Evolutionary conservation across 2,888 invertebrate species (phyloP).

Genomic region (Dryadula phaetusa): DNA sequence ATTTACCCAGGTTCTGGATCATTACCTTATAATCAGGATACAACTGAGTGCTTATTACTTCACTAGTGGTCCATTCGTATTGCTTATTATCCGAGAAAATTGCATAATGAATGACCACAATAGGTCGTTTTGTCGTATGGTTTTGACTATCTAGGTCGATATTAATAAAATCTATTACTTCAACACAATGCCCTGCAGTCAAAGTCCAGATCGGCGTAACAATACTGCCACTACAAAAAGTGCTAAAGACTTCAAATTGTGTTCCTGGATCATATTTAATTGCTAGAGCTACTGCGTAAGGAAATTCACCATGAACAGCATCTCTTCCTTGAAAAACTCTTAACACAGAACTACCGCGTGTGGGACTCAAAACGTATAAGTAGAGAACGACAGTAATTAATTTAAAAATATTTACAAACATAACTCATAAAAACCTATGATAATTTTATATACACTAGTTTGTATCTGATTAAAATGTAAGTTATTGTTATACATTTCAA

Average conservation of each 20-base stretch:
- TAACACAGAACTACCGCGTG: background rate
- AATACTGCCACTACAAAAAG: background rate
- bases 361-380: background rate
- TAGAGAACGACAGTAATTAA: background rate
- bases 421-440: background rate
- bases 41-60: background rate
- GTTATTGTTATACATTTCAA: too few species aligned
- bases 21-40: background rate
- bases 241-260: background rate
- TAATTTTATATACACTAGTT: background rate
- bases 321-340: background rate
- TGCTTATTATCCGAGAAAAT: background rate
- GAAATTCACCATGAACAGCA: background rate
- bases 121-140: background rate
- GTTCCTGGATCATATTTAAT: background rate
- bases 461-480: too few species aligned
- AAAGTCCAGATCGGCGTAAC: background rate
- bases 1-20: too few species aligned
- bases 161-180: too few species aligned
- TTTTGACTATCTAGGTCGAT: too few species aligned
- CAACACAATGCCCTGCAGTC: constrained; percentile 6
- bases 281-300: background rate
- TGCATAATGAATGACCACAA: background rate
- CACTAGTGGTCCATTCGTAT: background rate
- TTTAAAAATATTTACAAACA: background rate